phyloP scores from a whole-genome alignment of 2,888 invertebrate genomes.

The Acanthococcus lagerstroemiae region DNA sequence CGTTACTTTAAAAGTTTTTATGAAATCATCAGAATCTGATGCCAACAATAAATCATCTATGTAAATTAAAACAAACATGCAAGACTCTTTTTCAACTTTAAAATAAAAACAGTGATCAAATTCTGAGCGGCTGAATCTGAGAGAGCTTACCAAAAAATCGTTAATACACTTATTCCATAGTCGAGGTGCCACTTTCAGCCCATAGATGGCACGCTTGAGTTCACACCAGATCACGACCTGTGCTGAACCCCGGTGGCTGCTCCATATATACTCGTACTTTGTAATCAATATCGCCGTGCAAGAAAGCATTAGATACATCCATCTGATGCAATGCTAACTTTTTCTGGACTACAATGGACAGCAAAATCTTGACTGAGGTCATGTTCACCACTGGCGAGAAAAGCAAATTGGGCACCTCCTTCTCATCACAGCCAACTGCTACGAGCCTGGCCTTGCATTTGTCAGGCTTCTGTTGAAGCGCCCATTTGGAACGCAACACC shows the following conservation, averaged over 20 bases:
- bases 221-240: neutral
- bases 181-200: neutral
- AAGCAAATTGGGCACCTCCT: neutral
- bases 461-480: neutral
- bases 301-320: neutral
- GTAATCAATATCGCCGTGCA: neutral
- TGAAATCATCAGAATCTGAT: neutral
- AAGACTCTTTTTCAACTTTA: neutral
- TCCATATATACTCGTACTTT: neutral
- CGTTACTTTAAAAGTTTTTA: neutral
- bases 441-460: neutral
- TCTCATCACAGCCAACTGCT: neutral
- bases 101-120: neutral
- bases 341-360: neutral
- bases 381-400: neutral
- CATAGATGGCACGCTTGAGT: neutral
- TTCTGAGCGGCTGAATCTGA: neutral
- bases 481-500: neutral
- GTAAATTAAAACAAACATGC: neutral
- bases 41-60: neutral
- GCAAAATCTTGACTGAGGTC: neutral
- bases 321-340: neutral
- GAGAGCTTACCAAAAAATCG: neutral
- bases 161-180: neutral
- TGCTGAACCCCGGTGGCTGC: neutral